These are phyloP conservation scores for Saiga tatarica DNA, from an alignment of 2,113 vertebrate genomes.

Conservation along the genomic window DNA sequence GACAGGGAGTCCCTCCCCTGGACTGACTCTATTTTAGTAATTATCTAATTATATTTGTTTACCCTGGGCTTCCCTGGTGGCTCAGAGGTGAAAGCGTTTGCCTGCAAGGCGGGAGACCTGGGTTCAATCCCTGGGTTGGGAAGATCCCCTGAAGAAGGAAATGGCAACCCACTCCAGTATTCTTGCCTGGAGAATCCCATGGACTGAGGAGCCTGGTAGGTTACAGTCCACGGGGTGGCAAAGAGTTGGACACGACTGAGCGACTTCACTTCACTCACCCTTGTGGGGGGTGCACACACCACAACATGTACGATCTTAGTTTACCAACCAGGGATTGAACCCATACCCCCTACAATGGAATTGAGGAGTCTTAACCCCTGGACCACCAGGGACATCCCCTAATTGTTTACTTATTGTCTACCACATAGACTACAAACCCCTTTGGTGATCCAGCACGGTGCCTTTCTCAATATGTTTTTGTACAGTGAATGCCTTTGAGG, in stretches of 20 bases:
- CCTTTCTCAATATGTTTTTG: not conserved
- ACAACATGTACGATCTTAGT: not conserved
- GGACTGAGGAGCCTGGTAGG: too few species aligned
- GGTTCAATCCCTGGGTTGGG: too few species aligned
- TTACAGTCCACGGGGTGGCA: too few species aligned
- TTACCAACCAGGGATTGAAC: not conserved
- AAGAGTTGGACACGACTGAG: too few species aligned
- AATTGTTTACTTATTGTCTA: not conserved
- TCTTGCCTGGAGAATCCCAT: too few species aligned
- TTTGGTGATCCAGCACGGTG: not conserved
- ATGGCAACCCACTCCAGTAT: too few species aligned
- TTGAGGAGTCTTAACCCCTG: not conserved
- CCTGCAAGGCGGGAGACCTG: too few species aligned
- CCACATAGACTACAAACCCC: not conserved
- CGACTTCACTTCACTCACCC: too few species aligned
- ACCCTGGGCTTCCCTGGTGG: too few species aligned
- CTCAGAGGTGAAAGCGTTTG: too few species aligned
- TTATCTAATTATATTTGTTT: not conserved
- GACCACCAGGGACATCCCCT: not conserved
- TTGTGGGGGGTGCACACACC: not conserved
- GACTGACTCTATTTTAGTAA: not conserved
- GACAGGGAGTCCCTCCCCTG: not conserved
- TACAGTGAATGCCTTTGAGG: not conserved
- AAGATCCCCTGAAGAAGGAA: too few species aligned
- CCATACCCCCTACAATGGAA: not conserved